Base-by-base conservation (phyloP, 2,888 invertebrate species). In the Drosophila fungiperda region DNA sequence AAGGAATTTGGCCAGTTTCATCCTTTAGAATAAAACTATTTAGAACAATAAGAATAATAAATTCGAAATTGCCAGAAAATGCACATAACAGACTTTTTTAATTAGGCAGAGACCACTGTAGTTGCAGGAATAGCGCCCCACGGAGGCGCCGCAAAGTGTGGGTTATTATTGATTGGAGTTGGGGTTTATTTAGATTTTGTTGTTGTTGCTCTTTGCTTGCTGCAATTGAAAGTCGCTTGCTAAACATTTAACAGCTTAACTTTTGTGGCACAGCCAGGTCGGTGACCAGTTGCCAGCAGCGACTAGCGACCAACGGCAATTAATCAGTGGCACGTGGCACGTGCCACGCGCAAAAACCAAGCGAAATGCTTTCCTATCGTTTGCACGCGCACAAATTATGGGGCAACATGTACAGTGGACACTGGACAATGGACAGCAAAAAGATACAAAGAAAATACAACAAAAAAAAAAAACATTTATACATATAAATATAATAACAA, bases 291-390 rank as follows among this genome's bases (percentile, higher is more conserved):
- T 11, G 66, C 6, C 64, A 49, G 35, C 32, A 36, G 11, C 23
- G 15, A 45, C 6, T 61, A 49, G 45, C 73, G 67, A 49, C 57
- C 73, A 77, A 73, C 64, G 57, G 84, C 89, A 87, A 85, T 85
- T 85, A 85, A 85, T 89, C 89, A 89, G 87, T 61, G 65, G 84
- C 65, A 87, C 83, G 82, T 76, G 89, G 78, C 76, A 81, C 84
- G 75, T 83, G 83, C 32, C 58, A 42, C 36, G 65, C 57, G 49
- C 38, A 53, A 29, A 32, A 57, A 20, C n/a, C 36, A 36, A 48
- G 11, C 64, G 36, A 29, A 75, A 52, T 68, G 63, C 66, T 52
- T 58, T 35, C 54, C 68, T 76, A 80, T 88, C 75, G 76, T 55
- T 67, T 54, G 65, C 89, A 88, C 83, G 85, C 89, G 67, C 84